Evolutionary conservation across 2,888 invertebrate genomes (phyloP).

Genomic region (Drosophila barbarae): DNA sequence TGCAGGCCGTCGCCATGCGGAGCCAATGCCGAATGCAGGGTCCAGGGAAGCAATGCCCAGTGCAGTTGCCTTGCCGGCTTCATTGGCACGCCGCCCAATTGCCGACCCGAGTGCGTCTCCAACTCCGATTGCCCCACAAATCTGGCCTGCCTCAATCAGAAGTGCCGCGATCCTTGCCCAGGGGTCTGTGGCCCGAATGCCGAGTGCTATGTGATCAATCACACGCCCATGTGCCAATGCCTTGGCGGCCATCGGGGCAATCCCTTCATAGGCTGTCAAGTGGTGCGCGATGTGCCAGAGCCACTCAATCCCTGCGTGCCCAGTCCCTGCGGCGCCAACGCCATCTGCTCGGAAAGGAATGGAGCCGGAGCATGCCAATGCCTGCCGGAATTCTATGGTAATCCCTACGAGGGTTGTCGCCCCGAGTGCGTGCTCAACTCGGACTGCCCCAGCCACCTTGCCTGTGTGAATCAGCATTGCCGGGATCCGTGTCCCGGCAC

Average conservation of each 20-base stretch:
- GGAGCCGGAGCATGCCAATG: conserved; percentile 86
- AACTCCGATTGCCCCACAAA: conserved; percentile 88
- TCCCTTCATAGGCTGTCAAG: conserved; percentile 80
- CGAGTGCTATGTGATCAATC: conserved; percentile 82
- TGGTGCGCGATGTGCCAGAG: conserved; percentile 63
- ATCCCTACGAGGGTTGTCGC: conserved; percentile 88
- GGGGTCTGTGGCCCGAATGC: conserved; percentile 84
- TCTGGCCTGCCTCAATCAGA: conserved; percentile 87
- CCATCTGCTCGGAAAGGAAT: conserved; percentile 84
- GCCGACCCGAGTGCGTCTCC: conserved; percentile 89
- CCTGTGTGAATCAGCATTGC: conserved; percentile 87
- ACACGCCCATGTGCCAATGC: conserved; percentile 84
- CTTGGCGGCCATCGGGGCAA: conserved; percentile 82
- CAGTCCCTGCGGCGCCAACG: conserved; percentile 89
- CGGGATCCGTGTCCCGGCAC: conserved; percentile 88
- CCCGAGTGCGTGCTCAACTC: conserved; percentile 87
- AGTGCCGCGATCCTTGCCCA: conserved; percentile 86
- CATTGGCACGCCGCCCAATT: conserved; percentile 87
- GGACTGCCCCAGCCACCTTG: conserved; percentile 85
- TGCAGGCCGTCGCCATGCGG: conserved; percentile 90
- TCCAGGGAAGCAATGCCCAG: conserved; percentile 83
- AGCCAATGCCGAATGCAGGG: conserved; percentile 86
- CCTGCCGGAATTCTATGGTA: conserved; percentile 85
- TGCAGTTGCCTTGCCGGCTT: conserved; percentile 86
- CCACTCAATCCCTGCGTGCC: conserved; percentile 83